Percentiles rank a stretch among this genome's conserved stretches.
These are phyloP conservation scores for Semaprochilodus insignis DNA, from an alignment of 2,797 vertebrate genomes.

Conservation along the genomic window DNA sequence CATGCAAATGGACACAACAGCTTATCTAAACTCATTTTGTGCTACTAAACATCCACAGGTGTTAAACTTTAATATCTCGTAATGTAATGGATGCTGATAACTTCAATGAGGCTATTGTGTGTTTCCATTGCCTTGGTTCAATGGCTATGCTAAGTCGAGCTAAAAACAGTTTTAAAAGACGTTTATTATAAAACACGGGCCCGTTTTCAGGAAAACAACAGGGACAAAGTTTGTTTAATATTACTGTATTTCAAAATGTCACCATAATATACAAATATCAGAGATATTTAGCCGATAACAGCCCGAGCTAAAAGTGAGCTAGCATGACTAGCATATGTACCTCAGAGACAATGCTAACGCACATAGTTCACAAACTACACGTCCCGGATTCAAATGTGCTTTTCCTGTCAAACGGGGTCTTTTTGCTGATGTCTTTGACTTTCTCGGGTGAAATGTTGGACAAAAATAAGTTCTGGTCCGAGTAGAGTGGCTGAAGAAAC, in stretches of 20 bases:
- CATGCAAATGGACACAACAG: no score
- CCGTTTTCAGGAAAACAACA: no score
- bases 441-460: neutral
- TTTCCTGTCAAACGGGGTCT: neutral
- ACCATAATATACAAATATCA: neutral
- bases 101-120: neutral
- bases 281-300: neutral
- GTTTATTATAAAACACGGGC: neutral
- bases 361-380: neutral
- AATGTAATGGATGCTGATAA: neutral
- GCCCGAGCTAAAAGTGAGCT: neutral
- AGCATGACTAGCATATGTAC: neutral
- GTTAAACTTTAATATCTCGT: neutral
- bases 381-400: no score
- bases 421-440: neutral
- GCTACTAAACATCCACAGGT: neutral
- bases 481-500: slow-evolving; percentile 41
- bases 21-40: neutral
- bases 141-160: neutral
- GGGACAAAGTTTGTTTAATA: neutral
- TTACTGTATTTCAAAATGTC: neutral
- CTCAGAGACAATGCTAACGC: neutral
- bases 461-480: slow-evolving; percentile 24
- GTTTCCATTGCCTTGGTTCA: neutral
- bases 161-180: neutral